phyloP scores from a whole-genome alignment of 2,888 invertebrate species.

The Cephus sareptanus region DNA sequence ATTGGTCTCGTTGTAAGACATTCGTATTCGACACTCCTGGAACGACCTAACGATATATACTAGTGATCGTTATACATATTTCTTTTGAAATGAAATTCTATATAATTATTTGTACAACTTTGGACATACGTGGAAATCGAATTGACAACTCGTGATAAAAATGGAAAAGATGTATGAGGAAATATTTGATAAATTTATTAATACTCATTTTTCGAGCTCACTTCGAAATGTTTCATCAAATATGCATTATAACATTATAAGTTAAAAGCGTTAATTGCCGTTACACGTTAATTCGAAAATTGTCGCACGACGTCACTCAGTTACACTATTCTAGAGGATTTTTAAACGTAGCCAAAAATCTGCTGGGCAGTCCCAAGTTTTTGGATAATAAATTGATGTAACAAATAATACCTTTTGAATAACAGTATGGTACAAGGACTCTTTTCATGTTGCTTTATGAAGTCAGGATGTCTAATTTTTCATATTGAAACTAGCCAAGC shows the following conservation, averaged over 20 bases:
- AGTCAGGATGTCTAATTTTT: conserved; percentile 33
- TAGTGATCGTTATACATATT: neutral
- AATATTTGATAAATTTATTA: neutral
- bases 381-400: no score
- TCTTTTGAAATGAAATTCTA: neutral
- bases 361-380: no score
- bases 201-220: neutral
- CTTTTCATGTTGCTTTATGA: conserved; percentile 13
- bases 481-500: conserved; percentile 45
- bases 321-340: no score
- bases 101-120: conserved; percentile 8
- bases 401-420: neutral
- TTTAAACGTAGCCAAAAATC: no score
- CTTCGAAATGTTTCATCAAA: no score
- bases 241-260: neutral
- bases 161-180: neutral
- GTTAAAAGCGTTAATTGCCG: no score
- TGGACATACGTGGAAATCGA: conserved; percentile 12
- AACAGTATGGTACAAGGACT: neutral
- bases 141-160: conserved; percentile 4
- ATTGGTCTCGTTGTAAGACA: no score
- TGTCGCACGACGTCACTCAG: neutral
- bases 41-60: no score
- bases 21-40: no score
- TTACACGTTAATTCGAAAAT: neutral